Evolutionary conservation across 2,888 invertebrate species (phyloP), one percentile per base, ranked within the genome.

Genomic region (Chloroclysta siterata): DNA sequence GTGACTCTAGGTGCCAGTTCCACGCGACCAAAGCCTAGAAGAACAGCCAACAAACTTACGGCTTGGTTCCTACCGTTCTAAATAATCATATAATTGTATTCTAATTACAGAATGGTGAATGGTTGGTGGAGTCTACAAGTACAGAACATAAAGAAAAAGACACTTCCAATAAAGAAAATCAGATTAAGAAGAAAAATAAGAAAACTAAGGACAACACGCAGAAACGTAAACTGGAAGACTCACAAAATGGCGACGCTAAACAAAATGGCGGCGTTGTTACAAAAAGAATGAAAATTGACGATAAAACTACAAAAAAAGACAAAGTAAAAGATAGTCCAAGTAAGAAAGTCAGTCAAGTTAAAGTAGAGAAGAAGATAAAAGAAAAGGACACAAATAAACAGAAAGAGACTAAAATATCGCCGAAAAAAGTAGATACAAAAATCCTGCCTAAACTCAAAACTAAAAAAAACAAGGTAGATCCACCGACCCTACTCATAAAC

Each of bases 61-160:
- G n/a, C n/a, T n/a, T n/a, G n/a, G n/a, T n/a, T n/a, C n/a, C n/a
- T n/a, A n/a, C n/a, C n/a, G n/a, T n/a, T n/a, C n/a, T n/a, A n/a
- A n/a, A n/a, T n/a, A n/a, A 22, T 22, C 22, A 22, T 22, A 3
- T 22, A 22, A 22, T 33, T 33, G 15, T 44, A 8, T 15, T 44
- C 8, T 44, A 8, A 8, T 14, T 50, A 7, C 79, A 91, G 91
- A 84, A 80, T 39, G 84, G 83, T 6, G 83, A 77, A 1, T 87
- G 89, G 87, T 70, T 84, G 63, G 82, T 88, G 0, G 88, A 87
- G 48, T 17, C 82, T 0, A 72, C 79, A 0, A 66, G 75, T 1
- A 73, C 80, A 29, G 76, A 79, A 1, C 74, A 80, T 15, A 75
- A 78, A 58, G 82, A 81, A 54, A 79, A 77, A 52, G 74, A 80